Evolutionary conservation across 2,888 invertebrate genomes (phyloP), one percentile per base, ranked within the genome.

Genomic region (Andrena haemorrhoa): DNA sequence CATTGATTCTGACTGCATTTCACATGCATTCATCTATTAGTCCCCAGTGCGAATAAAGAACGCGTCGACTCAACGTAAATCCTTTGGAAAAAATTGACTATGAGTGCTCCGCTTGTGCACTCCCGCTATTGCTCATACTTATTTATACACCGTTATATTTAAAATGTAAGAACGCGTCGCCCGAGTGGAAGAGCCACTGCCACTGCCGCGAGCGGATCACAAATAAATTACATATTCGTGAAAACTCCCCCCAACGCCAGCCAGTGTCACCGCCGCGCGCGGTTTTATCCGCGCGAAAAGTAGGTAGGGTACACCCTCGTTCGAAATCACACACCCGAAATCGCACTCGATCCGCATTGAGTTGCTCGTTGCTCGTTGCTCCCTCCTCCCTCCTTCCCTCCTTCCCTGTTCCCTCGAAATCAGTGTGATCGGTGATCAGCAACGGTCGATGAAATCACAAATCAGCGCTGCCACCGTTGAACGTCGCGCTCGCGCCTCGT

Each of bases 71-170:
- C 41, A 47, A 47, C 51, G 72, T 47, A 26, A 61, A 65, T 76
- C 69, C 71, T 75, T 84, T 70, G 78, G 70, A 86, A 85, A 85
- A 90, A 89, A 88, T 83, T 35, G 65, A 85, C 83, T 72, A 49
- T 65, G 76, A 65, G 79, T 75, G 71, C 47, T 81, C 76, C 91
- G 91, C 92, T 71, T 51, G 77, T 77, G 92, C 92, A 93, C 92
- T 93, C 93, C 90, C 90, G 94, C 93, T 94, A 91, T 93, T 94
- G 93, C 93, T 93, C 94, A 94, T 94, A 94, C 94, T 94, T 94
- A 94, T 94, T 94, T 93, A 94, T 94, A 94, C 92, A 92, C 92
- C 92, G 93, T 93, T 94, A 94, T 93, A 94, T 94, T 94, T 94
- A 93, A 94, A 94, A 93, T 93, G 92, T 93, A 92, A 92, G 91